Evolutionary conservation across 2,113 vertebrate species (phyloP).

Genomic region (Chaenocephalus aceratus): DNA sequence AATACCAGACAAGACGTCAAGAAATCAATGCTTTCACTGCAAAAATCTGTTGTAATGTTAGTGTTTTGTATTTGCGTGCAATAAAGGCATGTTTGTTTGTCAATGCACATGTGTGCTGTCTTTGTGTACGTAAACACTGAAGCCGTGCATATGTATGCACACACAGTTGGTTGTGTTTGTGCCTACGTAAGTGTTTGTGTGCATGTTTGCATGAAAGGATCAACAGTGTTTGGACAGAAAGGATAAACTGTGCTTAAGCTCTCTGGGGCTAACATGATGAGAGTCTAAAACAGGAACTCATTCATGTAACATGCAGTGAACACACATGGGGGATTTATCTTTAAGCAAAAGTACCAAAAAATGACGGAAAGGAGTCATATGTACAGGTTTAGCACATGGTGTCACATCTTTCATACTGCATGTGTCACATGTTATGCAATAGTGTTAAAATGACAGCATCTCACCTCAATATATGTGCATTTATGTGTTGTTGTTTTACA

Average conservation of each 20-base stretch:
- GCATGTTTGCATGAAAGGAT: background rate
- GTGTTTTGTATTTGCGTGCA: background rate
- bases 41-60: background rate
- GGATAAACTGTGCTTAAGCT: background rate
- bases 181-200: background rate
- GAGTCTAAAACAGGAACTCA: background rate
- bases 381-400: background rate
- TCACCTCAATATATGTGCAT: background rate
- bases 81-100: background rate
- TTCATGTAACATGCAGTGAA: background rate
- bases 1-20: background rate
- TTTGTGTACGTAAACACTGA: background rate
- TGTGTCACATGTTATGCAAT: slow-evolving; percentile 18
- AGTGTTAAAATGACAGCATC: background rate
- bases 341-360: background rate
- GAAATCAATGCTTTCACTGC: background rate
- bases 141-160: background rate
- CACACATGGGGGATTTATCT: background rate
- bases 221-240: background rate
- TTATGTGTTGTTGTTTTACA: no score
- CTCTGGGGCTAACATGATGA: background rate
- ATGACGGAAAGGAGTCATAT: slow-evolving; percentile 5
- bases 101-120: background rate
- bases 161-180: background rate
- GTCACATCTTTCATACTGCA: no score